Conservation (phyloP, 2,888 invertebrate genomes). For the Helleia helle region DNA sequence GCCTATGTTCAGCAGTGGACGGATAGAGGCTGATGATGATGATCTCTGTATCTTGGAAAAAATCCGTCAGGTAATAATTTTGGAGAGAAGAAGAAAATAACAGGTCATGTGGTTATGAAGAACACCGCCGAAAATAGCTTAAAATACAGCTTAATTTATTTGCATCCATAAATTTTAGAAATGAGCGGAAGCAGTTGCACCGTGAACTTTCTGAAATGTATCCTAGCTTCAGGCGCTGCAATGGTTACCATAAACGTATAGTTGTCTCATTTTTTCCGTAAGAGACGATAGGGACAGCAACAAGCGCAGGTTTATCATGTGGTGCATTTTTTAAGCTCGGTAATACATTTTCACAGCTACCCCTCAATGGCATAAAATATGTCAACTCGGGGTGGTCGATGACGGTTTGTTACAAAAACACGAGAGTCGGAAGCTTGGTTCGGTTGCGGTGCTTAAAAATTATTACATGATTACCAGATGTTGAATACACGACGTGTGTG, state of each 20-base stretch:
- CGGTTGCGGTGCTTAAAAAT: slow-evolving; percentile 32
- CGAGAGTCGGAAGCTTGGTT: slow-evolving; percentile 49
- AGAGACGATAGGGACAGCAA: slow-evolving; percentile 34
- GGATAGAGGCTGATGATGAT: too few species aligned
- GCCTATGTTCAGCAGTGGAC: too few species aligned
- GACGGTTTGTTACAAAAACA: slow-evolving; percentile 50
- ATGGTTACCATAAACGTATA: slow-evolving; percentile 31
- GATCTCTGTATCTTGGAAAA: neutral
- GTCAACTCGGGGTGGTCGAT: slow-evolving; percentile 65
- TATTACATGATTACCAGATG: slow-evolving; percentile 47
- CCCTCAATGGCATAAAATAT: slow-evolving; percentile 57
- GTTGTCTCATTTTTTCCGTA: slow-evolving; percentile 10
- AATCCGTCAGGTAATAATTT: neutral
- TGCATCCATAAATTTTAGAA: slow-evolving; percentile 6
- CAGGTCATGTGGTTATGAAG: too few species aligned
- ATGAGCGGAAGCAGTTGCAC: slow-evolving; percentile 50
- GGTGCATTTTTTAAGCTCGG: slow-evolving; percentile 56
- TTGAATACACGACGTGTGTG: slow-evolving; percentile 13
- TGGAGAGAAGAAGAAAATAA: too few species aligned
- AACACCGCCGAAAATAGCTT: slow-evolving; percentile 3
- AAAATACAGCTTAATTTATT: slow-evolving; percentile 7
- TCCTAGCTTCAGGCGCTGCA: slow-evolving; percentile 40
- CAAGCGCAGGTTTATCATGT: slow-evolving; percentile 41
- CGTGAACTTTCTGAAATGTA: slow-evolving; percentile 54
- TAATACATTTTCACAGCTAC: slow-evolving; percentile 65